Evolutionary conservation across 2,797 vertebrate genomes (phyloP), one percentile per base, ranked within the genome.

Genomic region (Phataginus tricuspis): DNA sequence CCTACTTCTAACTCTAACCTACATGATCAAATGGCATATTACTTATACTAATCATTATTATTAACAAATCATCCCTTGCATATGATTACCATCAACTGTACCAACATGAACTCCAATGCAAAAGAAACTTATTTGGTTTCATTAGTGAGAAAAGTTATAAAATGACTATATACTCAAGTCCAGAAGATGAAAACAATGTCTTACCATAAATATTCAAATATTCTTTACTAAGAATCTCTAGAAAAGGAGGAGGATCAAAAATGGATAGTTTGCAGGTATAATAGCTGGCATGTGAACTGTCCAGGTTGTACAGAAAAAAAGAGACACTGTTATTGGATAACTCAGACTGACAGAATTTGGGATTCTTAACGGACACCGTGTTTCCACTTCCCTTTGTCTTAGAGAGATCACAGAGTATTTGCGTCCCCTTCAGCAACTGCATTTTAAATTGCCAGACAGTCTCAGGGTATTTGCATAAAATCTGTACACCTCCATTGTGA

Each of bases 181-280:
- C 29, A 64, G 37, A 94, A 94, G 25, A 86, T 75, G 29, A 97
- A 93, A 96, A 72, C 7, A 84, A 59, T 59, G 42, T 94, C 98
- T 98, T 98, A 99, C 99, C 98, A 80, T 97, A 98, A 90, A 98
- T 23, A 71, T 98, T 98, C 77, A 99, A 94, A 98, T 98, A 98
- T n/a, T 95, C 98, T 97, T 95, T 96, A 68, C 71, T 98, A 75
- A 98, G 31, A 34, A 39, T 95, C 55, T 97, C 96, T 0, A 19
- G 86, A 19, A 98, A 98, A 88, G 98, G 98, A 96, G 98, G 98
- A 55, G 99, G 99, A 29, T 97, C 95, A 96, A 98, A 96, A 68
- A 95, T 97, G 69, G 97, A 95, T 74, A 99, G 88, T 69, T 91
- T 97, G 89, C 98, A 99, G 51, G 55, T 97, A 10, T 99, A 99